Conservation (phyloP, 2,888 invertebrate species). For the Mesochorus sp. region DNA sequence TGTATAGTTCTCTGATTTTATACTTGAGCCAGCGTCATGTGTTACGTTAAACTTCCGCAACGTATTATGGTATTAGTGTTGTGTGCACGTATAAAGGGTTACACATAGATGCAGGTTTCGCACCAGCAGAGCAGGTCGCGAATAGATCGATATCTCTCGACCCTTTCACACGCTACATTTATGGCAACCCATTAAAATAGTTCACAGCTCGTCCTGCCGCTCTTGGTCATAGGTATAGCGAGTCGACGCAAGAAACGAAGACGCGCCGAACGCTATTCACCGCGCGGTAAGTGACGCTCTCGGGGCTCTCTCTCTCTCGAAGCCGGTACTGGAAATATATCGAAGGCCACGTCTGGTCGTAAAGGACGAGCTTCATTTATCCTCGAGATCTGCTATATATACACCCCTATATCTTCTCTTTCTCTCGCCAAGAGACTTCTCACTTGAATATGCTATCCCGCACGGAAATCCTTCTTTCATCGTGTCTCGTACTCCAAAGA, state of each 20-base stretch:
- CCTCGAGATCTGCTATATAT: slow-evolving; percentile 26
- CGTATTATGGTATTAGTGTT: too few species aligned
- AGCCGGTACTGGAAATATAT: slow-evolving; percentile 29
- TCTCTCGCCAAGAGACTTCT: not conserved
- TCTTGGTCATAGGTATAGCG: slow-evolving; percentile 23
- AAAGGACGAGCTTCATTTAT: slow-evolving; percentile 49
- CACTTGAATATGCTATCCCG: slow-evolving; percentile 13
- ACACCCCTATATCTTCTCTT: not conserved
- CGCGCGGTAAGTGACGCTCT: slow-evolving; percentile 33
- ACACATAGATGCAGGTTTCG: not conserved
- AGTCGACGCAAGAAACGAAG: slow-evolving; percentile 14
- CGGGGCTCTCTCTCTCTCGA: not conserved
- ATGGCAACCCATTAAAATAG: slow-evolving; percentile 57
- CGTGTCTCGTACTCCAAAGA: slow-evolving; percentile 13
- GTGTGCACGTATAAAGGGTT: too few species aligned
- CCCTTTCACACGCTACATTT: slow-evolving; percentile 48
- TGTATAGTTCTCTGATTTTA: too few species aligned
- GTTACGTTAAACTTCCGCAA: too few species aligned
- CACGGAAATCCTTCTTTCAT: slow-evolving; percentile 48
- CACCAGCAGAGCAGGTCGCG: not conserved
- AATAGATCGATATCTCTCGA: slow-evolving; percentile 45
- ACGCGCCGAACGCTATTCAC: slow-evolving; percentile 34
- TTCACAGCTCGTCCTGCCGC: slow-evolving; percentile 53
- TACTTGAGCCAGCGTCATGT: too few species aligned
- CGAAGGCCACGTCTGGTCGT: slow-evolving; percentile 39